Evolutionary conservation across 2,113 vertebrate species (phyloP).

Genomic region (Cisticola juncidis): DNA sequence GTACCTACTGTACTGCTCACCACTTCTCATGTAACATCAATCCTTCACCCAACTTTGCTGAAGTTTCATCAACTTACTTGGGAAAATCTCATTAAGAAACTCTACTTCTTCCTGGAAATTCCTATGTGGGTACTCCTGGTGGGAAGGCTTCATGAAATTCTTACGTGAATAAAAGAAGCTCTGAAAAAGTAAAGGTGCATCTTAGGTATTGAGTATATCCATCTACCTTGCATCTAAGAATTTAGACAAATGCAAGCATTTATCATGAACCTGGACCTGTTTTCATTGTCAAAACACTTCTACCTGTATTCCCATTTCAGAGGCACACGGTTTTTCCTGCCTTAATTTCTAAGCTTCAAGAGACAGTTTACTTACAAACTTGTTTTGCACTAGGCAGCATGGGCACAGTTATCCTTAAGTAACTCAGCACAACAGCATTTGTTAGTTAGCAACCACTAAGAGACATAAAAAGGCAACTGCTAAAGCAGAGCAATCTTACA

Average conservation of each 20-base stretch:
- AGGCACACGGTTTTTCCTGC: neutral
- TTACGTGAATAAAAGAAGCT: conserved; percentile 99
- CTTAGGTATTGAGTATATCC: neutral
- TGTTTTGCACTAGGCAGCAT: neutral
- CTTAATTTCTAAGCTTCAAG: neutral
- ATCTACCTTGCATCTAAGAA: neutral
- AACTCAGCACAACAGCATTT: neutral
- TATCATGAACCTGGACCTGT: neutral
- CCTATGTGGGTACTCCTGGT: conserved; percentile 99
- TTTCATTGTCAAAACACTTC: neutral
- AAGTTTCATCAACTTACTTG: conserved; percentile 81
- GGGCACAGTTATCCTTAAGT: neutral
- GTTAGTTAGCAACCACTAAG: neutral
- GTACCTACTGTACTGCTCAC: rapidly evolving
- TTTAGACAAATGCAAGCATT: neutral
- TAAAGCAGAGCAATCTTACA: neutral
- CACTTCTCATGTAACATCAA: neutral
- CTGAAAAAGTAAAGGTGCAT: conserved; percentile 64
- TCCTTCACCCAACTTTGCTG: neutral
- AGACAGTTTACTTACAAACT: neutral
- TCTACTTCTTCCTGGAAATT: conserved; percentile 99
- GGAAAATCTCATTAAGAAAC: conserved; percentile 98
- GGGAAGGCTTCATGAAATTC: conserved; percentile 99
- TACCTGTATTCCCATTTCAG: neutral
- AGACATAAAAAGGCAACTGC: neutral